Base-by-base conservation (phyloP, 1,140 invertebrate genomes). In the Tetraneura akinire region DNA sequence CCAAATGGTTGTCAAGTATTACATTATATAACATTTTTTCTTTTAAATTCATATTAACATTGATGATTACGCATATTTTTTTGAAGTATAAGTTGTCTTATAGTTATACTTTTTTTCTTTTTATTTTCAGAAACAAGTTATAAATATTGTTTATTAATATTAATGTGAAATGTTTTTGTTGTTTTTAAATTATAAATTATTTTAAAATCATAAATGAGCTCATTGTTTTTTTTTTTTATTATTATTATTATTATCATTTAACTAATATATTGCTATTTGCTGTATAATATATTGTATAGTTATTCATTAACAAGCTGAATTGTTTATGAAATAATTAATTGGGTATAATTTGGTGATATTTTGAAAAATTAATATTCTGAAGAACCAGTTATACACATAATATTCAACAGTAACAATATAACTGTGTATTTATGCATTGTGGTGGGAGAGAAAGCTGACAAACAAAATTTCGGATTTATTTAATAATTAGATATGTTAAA, bases 161-260 rank as follows among this genome's bases (percentile, higher is more conserved):
- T 37, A 37, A 37, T 37, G 8, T 37, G 32, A 78, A 51, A 49
- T 60, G 53, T 78, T 78, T 73, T 78, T 78, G 74, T 78, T 78
- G 74, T 23, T 11, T 76, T 60, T 78, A 60, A 45, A 78, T 78
- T 60, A 78, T 62, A 78, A 78, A 78, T 57, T 78, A 78, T 78
- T 78, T 76, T 42, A 47, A 57, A 57, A 76, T 76, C 29, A 76
- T 76, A 76, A 74, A 57, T 76, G 26, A 21, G 8, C 10, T 76
- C 13, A 55, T 76, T 76, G 49, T 71, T 71, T 71, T 66, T 57
- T 47, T 49, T 6, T n/a, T n/a, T n/a, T n/a, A n/a, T n/a, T n/a
- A n/a, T n/a, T n/a, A n/a, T n/a, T n/a, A n/a, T n/a, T n/a, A n/a
- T n/a, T n/a, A n/a, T n/a, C n/a, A n/a, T n/a, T n/a, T n/a, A n/a